phyloP scores from a whole-genome alignment of 2,888 invertebrate genomes.

The Nemurella pictetii region DNA sequence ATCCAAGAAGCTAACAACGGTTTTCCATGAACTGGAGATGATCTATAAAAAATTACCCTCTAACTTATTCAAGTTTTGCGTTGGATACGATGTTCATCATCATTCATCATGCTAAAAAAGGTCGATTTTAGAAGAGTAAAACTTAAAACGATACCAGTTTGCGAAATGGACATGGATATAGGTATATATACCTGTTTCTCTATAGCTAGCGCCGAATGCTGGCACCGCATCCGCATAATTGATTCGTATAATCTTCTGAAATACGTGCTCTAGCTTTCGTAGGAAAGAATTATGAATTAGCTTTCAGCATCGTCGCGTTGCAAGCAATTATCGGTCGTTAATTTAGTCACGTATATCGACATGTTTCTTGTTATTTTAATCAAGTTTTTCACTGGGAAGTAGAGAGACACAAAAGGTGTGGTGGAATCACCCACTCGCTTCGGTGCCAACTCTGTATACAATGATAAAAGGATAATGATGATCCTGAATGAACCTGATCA shows the following conservation, averaged over 20 bases:
- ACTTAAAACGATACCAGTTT: neutral
- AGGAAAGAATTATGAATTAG: slow-evolving; percentile 20
- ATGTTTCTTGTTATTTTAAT: neutral
- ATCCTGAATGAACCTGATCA: neutral
- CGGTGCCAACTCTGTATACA: neutral
- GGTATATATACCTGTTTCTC: neutral
- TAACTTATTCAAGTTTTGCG: neutral
- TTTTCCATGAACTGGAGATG: neutral
- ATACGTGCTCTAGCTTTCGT: slow-evolving; percentile 3
- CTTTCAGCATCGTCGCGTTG: slow-evolving; percentile 1
- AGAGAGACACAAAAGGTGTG: neutral
- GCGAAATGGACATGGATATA: neutral
- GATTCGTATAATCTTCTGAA: slow-evolving; percentile 4
- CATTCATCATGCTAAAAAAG: neutral
- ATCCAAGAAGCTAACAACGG: neutral
- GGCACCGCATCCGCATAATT: neutral
- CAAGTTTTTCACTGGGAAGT: neutral
- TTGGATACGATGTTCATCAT: neutral
- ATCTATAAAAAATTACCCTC: neutral
- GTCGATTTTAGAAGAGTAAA: neutral
- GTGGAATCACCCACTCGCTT: neutral
- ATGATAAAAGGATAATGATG: too few relatives aligned
- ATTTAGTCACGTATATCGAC: slow-evolving; percentile 19
- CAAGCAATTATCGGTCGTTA: neutral
- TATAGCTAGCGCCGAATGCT: neutral